A percentile compares a stretch with the other conserved stretches of the same genome.
Conservation (phyloP, 1,140 invertebrate species). For the Dysdera silvatica region DNA sequence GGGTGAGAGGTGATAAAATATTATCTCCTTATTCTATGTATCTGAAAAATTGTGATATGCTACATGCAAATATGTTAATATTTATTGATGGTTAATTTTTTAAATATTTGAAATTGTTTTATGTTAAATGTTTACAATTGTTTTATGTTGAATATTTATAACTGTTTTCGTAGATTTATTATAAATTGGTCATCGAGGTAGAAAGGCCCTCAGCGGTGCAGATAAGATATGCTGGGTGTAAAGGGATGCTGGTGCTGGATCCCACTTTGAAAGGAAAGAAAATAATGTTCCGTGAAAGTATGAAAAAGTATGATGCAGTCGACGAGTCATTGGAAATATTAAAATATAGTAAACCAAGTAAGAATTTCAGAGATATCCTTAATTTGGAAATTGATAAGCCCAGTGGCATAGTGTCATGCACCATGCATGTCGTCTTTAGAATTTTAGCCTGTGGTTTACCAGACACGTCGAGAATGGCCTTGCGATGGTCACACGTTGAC, state of each 20-base stretch:
- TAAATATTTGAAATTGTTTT: neutral
- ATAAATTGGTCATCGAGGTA: slow-evolving; percentile 4
- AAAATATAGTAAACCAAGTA: slow-evolving; percentile 29
- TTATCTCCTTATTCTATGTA: too few relatives aligned
- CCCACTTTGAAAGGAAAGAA: slow-evolving; percentile 25
- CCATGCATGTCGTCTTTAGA: too few relatives aligned
- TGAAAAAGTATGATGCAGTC: slow-evolving; percentile 33
- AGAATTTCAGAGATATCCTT: too few relatives aligned
- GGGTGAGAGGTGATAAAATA: too few relatives aligned
- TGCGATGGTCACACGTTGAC: too few relatives aligned
- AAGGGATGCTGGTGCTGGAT: slow-evolving; percentile 34
- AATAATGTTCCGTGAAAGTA: slow-evolving; percentile 32
- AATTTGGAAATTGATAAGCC: too few relatives aligned
- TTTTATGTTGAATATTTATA: neutral
- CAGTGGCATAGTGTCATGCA: too few relatives aligned
- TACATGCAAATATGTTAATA: neutral
- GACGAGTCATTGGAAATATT: slow-evolving; percentile 29
- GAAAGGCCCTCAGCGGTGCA: slow-evolving; percentile 32
- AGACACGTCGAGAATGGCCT: too few relatives aligned
- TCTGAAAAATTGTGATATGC: too few relatives aligned
- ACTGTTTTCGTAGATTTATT: slow-evolving; percentile 6
- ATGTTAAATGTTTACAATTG: neutral
- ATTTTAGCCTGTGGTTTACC: too few relatives aligned
- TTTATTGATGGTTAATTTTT: neutral
- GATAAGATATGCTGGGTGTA: slow-evolving; percentile 35